phyloP scores from a whole-genome alignment of 1,140 invertebrate genomes.

The Streblospio benedicti region DNA sequence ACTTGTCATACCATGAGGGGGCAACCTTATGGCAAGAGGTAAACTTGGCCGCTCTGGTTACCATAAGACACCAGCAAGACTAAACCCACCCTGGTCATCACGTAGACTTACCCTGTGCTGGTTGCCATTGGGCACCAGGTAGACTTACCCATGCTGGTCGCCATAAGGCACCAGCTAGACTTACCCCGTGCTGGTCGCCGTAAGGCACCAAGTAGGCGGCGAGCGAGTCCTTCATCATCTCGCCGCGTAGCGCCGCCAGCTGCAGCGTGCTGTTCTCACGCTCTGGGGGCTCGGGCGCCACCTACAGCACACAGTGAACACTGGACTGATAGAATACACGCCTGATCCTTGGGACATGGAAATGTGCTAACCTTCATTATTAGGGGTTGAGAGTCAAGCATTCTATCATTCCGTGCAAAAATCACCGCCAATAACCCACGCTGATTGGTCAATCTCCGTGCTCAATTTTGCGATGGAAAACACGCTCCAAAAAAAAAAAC shows the following conservation, averaged over 20 bases:
- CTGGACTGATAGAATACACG: too few species aligned
- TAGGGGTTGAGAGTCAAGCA: too few species aligned
- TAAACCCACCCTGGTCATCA: background rate
- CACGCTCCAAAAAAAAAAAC: too few species aligned
- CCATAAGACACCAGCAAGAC: background rate
- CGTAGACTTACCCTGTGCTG: background rate
- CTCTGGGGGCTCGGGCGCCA: conserved; percentile 5
- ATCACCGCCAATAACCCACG: too few species aligned
- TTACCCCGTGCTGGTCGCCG: conserved; percentile 2
- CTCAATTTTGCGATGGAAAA: too few species aligned
- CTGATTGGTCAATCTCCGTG: too few species aligned
- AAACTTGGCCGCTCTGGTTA: background rate
- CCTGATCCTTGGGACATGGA: too few species aligned
- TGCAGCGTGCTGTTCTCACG: background rate
- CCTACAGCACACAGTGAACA: too few species aligned
- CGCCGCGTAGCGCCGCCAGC: conserved; percentile 1
- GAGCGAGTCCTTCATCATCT: background rate
- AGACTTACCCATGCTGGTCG: too few species aligned
- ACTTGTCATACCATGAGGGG: background rate
- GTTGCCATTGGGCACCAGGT: background rate
- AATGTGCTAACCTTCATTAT: too few species aligned
- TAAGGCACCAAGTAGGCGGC: conserved; percentile 6
- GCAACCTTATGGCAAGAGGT: background rate
- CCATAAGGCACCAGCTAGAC: background rate
- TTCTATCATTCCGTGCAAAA: too few species aligned